These are phyloP conservation scores for Prolemur simus DNA, from an alignment of 2,113 vertebrate species.

Conservation along the genomic window DNA sequence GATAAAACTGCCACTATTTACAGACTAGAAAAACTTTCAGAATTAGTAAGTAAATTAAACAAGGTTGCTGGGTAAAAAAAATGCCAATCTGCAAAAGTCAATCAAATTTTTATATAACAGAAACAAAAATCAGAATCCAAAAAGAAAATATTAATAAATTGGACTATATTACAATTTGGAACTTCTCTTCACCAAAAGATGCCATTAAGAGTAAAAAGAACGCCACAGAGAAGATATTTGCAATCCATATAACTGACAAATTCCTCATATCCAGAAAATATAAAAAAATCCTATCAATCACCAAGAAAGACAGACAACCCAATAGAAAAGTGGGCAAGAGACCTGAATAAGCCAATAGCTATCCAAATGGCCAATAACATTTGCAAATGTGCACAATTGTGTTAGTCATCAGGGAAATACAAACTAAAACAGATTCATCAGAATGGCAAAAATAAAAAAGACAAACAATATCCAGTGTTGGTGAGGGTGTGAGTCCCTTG, in stretches of 20 bases:
- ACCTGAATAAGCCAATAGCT: neutral
- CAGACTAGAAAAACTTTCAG: neutral
- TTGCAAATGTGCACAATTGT: neutral
- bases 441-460: neutral
- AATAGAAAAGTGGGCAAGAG: neutral
- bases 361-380: neutral
- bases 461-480: neutral
- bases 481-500: neutral
- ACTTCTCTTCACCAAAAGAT: neutral
- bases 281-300: neutral
- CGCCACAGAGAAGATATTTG: neutral
- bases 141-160: neutral
- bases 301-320: neutral
- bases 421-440: neutral
- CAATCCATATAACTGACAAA: neutral
- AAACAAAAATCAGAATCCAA: constrained; percentile 11
- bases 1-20: neutral
- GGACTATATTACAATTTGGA: neutral
- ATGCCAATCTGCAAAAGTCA: neutral
- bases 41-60: constrained; percentile 16
- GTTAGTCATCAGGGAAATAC: neutral
- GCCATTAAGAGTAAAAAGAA: neutral
- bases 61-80: neutral
- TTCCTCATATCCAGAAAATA: neutral
- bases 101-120: neutral